Conservation (phyloP, 1,140 invertebrate genomes). For the Sycophila sp. region DNA sequence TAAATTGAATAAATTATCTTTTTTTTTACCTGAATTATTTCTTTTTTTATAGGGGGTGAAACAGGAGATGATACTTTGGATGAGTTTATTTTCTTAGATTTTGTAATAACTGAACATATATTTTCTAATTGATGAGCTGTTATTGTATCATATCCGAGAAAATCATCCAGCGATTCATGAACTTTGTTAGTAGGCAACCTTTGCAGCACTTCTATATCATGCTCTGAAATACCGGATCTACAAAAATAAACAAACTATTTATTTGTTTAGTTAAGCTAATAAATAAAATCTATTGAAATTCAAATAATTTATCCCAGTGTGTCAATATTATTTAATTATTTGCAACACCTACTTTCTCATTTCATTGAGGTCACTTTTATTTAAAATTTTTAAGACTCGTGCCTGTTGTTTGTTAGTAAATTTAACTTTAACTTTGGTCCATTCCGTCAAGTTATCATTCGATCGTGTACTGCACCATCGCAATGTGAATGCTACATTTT, state of each 20-base stretch:
- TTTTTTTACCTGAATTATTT: neutral
- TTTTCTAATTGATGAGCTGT: neutral
- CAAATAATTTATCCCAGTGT: too few relatives aligned
- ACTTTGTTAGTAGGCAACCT: neutral
- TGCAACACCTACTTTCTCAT: neutral
- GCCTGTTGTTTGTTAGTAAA: neutral
- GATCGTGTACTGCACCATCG: neutral
- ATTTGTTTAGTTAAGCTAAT: too few relatives aligned
- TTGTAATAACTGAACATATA: neutral
- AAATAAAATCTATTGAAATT: neutral
- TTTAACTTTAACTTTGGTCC: conserved; percentile 3
- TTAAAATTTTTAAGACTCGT: conserved; percentile 6
- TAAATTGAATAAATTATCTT: neutral
- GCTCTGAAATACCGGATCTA: neutral
- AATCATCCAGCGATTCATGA: neutral
- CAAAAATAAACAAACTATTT: neutral
- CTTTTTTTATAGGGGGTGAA: neutral
- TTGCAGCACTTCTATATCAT: neutral
- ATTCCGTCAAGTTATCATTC: neutral
- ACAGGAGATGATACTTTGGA: neutral
- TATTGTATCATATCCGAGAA: neutral
- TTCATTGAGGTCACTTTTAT: neutral
- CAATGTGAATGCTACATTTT: too few relatives aligned
- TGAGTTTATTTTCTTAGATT: neutral
- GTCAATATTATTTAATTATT: neutral